Conservation (phyloP, 2,888 invertebrate species). For the Caenorhabditis uteleia region DNA sequence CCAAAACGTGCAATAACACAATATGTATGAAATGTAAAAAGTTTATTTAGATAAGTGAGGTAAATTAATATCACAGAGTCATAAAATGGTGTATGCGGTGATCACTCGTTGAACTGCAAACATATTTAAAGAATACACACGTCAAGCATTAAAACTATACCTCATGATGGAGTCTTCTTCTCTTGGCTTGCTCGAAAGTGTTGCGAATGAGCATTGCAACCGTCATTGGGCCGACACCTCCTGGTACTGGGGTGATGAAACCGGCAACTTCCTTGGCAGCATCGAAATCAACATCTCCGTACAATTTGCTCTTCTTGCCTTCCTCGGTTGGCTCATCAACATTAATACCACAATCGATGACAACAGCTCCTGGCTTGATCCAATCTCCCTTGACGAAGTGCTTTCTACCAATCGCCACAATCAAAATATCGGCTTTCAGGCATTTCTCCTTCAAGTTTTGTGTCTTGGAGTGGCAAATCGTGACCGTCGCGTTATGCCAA, state of each 20-base stretch:
- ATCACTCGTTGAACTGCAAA: constrained; percentile 2
- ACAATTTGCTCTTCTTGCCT: constrained; percentile 70
- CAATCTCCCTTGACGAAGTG: constrained; percentile 89
- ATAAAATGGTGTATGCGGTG: neutral
- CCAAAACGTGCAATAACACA: too few species aligned
- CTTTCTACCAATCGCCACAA: constrained; percentile 91
- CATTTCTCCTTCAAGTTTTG: constrained; percentile 62
- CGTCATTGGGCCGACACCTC: constrained; percentile 98
- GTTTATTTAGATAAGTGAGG: too few species aligned
- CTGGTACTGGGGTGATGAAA: constrained; percentile 71
- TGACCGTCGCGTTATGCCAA: constrained; percentile 96
- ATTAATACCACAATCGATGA: constrained; percentile 98
- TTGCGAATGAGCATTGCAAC: constrained; percentile 84
- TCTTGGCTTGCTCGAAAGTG: constrained; percentile 83
- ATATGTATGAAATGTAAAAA: too few species aligned
- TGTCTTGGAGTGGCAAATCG: constrained; percentile 94
- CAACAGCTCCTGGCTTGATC: constrained; percentile 96
- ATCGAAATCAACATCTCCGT: constrained; percentile 91
- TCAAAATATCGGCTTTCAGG: constrained; percentile 85
- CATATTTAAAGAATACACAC: neutral
- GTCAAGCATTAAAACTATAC: too few species aligned
- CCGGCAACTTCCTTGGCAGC: constrained; percentile 76
- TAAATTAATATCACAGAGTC: too few species aligned
- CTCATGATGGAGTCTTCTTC: constrained; percentile 39
- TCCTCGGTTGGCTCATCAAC: constrained; percentile 63